phyloP scores from a whole-genome alignment of 2,797 vertebrate species.

The Calcarius lapponicus region DNA sequence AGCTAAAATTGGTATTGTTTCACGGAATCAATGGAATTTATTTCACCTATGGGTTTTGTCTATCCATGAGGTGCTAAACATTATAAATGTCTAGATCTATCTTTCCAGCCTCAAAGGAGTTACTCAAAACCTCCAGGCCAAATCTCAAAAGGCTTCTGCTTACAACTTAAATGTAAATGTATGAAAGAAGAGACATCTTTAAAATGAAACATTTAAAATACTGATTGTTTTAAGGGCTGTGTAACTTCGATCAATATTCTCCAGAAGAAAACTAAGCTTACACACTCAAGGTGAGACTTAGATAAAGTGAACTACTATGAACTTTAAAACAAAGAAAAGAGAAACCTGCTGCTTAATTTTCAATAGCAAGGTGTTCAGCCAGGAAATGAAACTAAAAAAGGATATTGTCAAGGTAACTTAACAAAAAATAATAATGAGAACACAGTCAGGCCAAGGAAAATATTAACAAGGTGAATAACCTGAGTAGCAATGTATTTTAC shows the following conservation, averaged over 20 bases:
- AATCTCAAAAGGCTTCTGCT: background rate
- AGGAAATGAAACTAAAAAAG: background rate
- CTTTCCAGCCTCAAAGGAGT: background rate
- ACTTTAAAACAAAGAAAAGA: background rate
- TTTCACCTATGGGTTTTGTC: background rate
- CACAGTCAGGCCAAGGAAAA: background rate
- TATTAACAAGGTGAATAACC: background rate
- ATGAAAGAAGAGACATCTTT: background rate
- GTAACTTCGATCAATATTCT: background rate
- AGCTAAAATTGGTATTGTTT: background rate
- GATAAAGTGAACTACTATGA: background rate
- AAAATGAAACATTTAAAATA: background rate
- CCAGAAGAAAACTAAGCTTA: background rate
- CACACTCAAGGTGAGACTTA: background rate
- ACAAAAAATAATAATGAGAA: background rate
- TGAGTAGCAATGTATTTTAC: background rate
- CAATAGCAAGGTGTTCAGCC: background rate
- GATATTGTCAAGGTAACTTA: background rate
- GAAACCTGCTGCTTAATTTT: background rate
- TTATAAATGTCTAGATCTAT: background rate
- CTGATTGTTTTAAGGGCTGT: background rate
- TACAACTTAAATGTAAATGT: background rate
- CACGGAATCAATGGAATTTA: background rate
- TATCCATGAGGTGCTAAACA: background rate
- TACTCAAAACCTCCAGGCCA: background rate